A percentile compares a stretch with the other conserved stretches of the same genome.
Conservation (phyloP, 2,797 vertebrate species). For the Apogon hyalosoma region DNA sequence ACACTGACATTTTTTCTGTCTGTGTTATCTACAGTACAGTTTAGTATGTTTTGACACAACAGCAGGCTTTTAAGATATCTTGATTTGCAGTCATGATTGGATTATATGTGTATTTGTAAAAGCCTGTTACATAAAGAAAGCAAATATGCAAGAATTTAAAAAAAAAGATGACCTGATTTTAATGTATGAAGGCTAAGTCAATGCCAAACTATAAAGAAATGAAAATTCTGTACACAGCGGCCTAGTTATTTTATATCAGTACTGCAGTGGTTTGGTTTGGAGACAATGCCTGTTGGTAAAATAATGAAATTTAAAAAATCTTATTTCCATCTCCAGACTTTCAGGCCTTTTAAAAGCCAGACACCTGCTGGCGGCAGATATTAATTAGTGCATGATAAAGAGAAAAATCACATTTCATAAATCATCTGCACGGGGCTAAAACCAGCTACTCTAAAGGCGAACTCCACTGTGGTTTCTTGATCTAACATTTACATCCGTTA, state of each 20-base stretch:
- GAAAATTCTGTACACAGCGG: not conserved
- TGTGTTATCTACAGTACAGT: not conserved
- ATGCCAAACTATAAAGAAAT: not conserved
- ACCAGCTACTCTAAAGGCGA: not conserved
- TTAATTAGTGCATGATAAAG: constrained; percentile 36
- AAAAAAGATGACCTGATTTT: no score
- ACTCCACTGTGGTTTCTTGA: constrained; percentile 5
- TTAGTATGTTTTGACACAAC: not conserved
- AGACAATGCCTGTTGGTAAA: constrained; percentile 31
- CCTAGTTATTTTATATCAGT: not conserved
- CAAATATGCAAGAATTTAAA: no score
- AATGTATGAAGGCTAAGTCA: no score
- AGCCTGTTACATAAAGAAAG: not conserved
- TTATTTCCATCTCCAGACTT: constrained; percentile 19
- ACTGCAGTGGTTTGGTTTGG: constrained; percentile 1
- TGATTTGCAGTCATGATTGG: constrained; percentile 1
- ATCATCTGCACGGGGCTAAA: constrained; percentile 26
- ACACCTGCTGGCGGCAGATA: constrained; percentile 42
- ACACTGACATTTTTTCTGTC: constrained; percentile 15
- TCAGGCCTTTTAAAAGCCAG: constrained; percentile 31
- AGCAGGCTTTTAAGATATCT: not conserved
- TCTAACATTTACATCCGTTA: constrained; percentile 16
- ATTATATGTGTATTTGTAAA: not conserved
- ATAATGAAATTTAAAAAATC: constrained; percentile 19
- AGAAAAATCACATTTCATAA: constrained; percentile 34